Base-by-base conservation (phyloP, 2,888 invertebrate genomes). In the Automeris io region DNA sequence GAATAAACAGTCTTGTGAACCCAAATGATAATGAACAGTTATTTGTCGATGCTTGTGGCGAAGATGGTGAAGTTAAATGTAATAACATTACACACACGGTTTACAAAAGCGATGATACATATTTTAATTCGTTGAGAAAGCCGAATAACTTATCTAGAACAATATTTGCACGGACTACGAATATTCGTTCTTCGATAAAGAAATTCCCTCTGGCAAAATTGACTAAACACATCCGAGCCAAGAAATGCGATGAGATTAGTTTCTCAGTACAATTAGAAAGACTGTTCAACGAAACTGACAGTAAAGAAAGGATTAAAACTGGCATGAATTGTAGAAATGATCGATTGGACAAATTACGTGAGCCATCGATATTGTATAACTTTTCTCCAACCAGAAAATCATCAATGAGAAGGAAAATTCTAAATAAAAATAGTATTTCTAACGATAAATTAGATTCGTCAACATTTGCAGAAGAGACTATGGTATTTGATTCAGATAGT, bases 201-300 rank as follows among this genome's bases (percentile, higher is more conserved):
- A 77, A 69, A 38, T 55, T 67, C 16, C 77, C 77, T 0, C 40
- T 83, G 18, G 53, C 63, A 1, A 69, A 67, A 41, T 49, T 85
- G 35, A 73, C 73, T 0, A 76, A 74, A 33, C 70, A 74, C 49
- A 46, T 82, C 0, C 70, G 69, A 38, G 45, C 47, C 0, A 75
- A 68, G 40, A 67, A 67, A 25, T 51, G 54, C 5, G 65, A 65
- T 5, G 76, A 81, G 38, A 48, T 82, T 0, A 83, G 75, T 52
- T 86, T 85, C 42, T 80, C 85, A 0, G 60, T 73, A 0, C 68
- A 81, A 56, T 49, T 86, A 11, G 79, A 85, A 24, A 61, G 66
- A 29, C 45, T 85, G 18, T 75, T 82, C n/a, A 61, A 68, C 42
- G 40, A 57, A 1, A 64, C 69, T 24, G 39, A 38, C 5, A 51